Percentiles rank a stretch among this genome's conserved stretches.
Evolutionary conservation across 2,113 vertebrate genomes (phyloP).

Genomic region (Choloepus hoffmanni): DNA sequence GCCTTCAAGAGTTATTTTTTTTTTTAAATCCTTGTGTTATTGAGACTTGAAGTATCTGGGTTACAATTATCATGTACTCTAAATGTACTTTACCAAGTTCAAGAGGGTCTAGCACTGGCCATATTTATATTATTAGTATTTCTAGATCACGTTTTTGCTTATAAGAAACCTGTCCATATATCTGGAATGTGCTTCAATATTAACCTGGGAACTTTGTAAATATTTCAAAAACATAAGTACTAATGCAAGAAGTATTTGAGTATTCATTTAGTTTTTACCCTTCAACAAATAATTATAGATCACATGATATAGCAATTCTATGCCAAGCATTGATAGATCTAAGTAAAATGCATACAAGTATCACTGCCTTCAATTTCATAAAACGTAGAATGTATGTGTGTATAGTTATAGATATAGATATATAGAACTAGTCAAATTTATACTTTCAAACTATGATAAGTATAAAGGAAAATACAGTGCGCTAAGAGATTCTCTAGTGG

Average conservation of each 20-base stretch:
- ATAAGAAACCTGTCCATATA: background rate
- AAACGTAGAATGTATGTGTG: background rate
- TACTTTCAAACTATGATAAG: background rate
- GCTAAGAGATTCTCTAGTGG: background rate
- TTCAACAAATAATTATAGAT: background rate
- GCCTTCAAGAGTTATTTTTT: too few relatives aligned
- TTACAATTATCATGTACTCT: background rate
- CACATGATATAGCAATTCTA: background rate
- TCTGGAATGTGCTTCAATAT: background rate
- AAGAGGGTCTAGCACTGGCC: background rate
- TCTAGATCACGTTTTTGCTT: background rate
- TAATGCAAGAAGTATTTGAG: background rate
- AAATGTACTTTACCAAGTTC: background rate
- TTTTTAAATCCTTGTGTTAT: background rate
- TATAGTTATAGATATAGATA: background rate
- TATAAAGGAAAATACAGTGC: background rate
- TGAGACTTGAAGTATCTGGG: background rate
- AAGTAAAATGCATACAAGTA: background rate
- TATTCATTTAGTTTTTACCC: background rate
- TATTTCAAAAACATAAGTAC: background rate
- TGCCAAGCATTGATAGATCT: background rate
- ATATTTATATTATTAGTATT: background rate
- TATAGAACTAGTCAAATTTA: background rate
- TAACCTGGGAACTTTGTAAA: background rate
- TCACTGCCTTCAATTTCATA: background rate